These are phyloP conservation scores for Megalopta genalis DNA, from an alignment of 1,140 invertebrate genomes.

Conservation along the genomic window DNA sequence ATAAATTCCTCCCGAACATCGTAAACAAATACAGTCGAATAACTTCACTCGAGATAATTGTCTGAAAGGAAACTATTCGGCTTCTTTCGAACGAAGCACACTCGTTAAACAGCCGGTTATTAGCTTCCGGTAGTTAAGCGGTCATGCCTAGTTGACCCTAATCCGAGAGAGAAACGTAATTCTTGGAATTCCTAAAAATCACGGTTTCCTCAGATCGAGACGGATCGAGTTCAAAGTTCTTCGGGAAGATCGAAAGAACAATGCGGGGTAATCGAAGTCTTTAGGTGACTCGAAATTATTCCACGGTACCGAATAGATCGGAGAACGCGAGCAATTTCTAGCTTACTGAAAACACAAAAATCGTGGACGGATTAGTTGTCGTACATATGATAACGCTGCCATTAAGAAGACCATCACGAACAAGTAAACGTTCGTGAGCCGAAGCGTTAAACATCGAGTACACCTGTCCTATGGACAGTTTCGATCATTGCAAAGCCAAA, in stretches of 20 bases:
- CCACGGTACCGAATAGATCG: neutral
- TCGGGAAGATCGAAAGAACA: neutral
- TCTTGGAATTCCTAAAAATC: too few species aligned
- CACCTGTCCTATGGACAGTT: neutral
- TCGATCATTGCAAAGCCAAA: neutral
- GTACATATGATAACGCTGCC: slow-evolving; percentile 3
- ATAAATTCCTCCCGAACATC: too few species aligned
- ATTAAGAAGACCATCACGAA: neutral
- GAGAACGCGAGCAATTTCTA: neutral
- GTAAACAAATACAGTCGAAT: too few species aligned
- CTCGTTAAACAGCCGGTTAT: too few species aligned
- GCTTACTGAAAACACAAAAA: neutral
- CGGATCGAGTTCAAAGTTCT: too few species aligned
- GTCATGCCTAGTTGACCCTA: too few species aligned
- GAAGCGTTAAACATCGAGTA: neutral
- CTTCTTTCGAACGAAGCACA: too few species aligned
- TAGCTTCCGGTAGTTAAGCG: too few species aligned
- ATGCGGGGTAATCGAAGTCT: neutral
- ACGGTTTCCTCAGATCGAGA: neutral
- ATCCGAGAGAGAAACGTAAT: too few species aligned
- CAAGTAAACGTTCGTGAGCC: neutral
- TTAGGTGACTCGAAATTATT: neutral
- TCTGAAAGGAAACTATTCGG: too few species aligned
- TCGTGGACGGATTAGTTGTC: neutral
- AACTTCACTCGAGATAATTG: too few species aligned